Evolutionary conservation across 2,797 vertebrate species (phyloP), one percentile per base, ranked within the genome.

Genomic region (Lateolabrax maculatus): DNA sequence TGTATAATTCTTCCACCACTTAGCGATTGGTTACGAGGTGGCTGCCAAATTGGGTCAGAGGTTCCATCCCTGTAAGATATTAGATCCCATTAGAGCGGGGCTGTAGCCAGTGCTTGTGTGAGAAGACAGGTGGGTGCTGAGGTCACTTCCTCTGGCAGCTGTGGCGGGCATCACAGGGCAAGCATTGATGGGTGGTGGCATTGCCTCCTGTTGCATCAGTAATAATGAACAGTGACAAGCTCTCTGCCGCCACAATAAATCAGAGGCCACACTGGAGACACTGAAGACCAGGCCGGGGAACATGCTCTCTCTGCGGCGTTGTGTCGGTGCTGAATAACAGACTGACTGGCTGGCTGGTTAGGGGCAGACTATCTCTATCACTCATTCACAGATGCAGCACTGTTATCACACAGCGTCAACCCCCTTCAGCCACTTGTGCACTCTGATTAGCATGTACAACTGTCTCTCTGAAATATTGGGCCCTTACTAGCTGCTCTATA

Each of bases 171-270:
- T 91, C 85, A 90, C 90, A 77, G 90, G 83, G 89, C 86, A 46
- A 74, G 71, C 87, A 77, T 86, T 94, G 94, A 95, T 90, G 84
- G 90, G 76, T 75, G 85, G 90, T 90, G 93, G 85, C 91, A 64
- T 90, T 90, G 81, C 90, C 90, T 91, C 90, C 91, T 92, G 90
- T 93, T 93, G 86, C 93, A 90, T 93, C 90, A 90, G 90, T 87
- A 84, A 87, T 94, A 95, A 95, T 94, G 87, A 93, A 90, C 89
- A 92, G 81, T 92, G 94, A 95, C 95, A 95, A 91, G 91, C 86
- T 92, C 83, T 81, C 84, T 75, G 75, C 79, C 76, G 83, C 79
- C 88, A 89, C 84, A 86, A 90, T 93, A 94, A 93, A 92, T 93
- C 93, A 92, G 79, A 87, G 83, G 87, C 84, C 81, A 84, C 78